Percentiles rank a stretch among this genome's conserved stretches.
These are phyloP conservation scores for Delia radicum DNA, from an alignment of 1,140 invertebrate genomes.

Conservation along the genomic window DNA sequence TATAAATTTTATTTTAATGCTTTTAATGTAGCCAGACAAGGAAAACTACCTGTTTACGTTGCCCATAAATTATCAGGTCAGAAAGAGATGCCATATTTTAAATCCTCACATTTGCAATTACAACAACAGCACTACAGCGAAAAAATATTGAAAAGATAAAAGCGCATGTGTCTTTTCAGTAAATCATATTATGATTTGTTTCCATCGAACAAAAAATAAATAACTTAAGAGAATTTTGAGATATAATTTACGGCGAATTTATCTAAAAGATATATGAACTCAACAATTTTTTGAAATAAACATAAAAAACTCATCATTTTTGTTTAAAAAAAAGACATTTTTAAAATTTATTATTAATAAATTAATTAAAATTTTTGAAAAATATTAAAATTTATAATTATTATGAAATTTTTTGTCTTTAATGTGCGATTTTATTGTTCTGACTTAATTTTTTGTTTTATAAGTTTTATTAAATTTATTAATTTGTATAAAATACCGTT, in stretches of 20 bases:
- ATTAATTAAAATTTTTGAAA: neutral
- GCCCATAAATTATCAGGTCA: neutral
- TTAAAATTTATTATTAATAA: neutral
- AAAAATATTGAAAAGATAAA: neutral
- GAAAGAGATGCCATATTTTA: slow-evolving; percentile 1
- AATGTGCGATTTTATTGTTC: neutral
- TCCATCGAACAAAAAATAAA: neutral
- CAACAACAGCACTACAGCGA: neutral
- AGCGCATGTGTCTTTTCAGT: slow-evolving; percentile 18
- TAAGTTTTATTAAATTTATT: too few relatives aligned
- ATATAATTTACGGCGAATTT: slow-evolving; percentile 10
- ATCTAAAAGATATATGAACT: neutral
- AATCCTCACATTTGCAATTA: neutral
- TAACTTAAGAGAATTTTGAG: neutral
- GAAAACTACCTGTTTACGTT: slow-evolving; percentile 19
- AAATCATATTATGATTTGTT: neutral
- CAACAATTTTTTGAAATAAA: too few relatives aligned
- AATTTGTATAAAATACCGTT: too few relatives aligned
- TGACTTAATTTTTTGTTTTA: too few relatives aligned
- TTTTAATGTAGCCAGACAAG: slow-evolving; percentile 10
- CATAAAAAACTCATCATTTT: too few relatives aligned
- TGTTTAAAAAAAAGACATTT: neutral
- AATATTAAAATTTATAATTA: neutral
- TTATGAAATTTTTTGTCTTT: neutral
- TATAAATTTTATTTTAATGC: slow-evolving; percentile 10